phyloP scores from a whole-genome alignment of 2,113 vertebrate genomes.

The Acanthisitta chloris region DNA sequence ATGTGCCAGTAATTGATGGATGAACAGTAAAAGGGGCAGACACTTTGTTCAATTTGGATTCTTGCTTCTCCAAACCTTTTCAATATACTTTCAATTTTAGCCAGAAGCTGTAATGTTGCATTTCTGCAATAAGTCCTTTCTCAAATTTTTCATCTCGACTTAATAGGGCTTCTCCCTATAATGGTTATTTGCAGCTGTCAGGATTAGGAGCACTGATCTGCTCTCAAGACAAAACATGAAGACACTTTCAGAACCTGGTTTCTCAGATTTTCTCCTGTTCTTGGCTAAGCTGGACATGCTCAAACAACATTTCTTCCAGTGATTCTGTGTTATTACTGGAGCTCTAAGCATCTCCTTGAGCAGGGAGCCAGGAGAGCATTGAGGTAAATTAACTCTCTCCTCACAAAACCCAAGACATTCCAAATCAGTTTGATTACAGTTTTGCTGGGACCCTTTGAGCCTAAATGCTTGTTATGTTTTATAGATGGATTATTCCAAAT shows the following conservation, averaged over 20 bases:
- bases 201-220: neutral
- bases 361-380: neutral
- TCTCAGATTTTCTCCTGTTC: neutral
- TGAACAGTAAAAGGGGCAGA: conserved; percentile 15
- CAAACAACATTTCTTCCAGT: neutral
- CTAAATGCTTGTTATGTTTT: neutral
- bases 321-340: neutral
- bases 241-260: neutral
- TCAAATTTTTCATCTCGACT: neutral
- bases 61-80: neutral
- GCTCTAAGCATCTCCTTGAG: neutral
- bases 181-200: neutral
- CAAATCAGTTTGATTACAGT: neutral
- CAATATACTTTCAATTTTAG: neutral
- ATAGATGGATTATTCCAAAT: neutral
- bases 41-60: neutral
- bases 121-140: neutral
- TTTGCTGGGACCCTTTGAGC: neutral
- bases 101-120: neutral
- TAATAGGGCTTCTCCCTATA: neutral
- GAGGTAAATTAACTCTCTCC: neutral
- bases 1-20: conserved; percentile 18
- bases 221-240: neutral
- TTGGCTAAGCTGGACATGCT: neutral
- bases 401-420: neutral